A percentile compares a stretch with the other conserved stretches of the same genome.
Evolutionary conservation across 2,797 vertebrate species (phyloP).

Genomic region (Sebastes vulpes): DNA sequence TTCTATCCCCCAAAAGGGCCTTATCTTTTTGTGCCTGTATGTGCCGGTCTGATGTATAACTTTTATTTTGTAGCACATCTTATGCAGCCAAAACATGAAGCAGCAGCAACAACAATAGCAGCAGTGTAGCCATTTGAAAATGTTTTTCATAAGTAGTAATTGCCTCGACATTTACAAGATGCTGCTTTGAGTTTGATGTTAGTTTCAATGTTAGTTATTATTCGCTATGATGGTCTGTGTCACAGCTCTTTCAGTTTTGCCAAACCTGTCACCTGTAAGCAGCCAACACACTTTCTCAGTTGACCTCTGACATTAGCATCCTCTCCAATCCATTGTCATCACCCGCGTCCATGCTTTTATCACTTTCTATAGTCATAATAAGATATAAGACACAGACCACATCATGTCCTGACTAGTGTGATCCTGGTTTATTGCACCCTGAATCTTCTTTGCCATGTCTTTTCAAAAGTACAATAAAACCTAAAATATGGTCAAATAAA

Average conservation of each 20-base stretch:
- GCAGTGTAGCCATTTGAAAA: not conserved
- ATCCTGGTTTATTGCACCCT: not conserved
- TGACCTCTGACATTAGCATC: not conserved
- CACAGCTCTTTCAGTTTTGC: not conserved
- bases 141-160: not conserved
- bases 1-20: too few species aligned
- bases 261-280: not conserved
- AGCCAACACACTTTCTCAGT: not conserved
- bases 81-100: not conserved
- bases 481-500: too few species aligned
- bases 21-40: too few species aligned
- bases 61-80: not conserved
- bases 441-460: not conserved
- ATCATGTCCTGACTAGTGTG: not conserved
- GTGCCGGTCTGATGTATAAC: too few species aligned
- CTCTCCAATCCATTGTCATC: slow-evolving; percentile 1
- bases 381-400: not conserved
- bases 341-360: not conserved
- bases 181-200: not conserved
- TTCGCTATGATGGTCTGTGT: not conserved
- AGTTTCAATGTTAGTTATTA: not conserved
- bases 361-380: not conserved
- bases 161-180: not conserved
- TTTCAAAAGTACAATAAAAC: not conserved
- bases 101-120: not conserved